A percentile compares a stretch with the other conserved stretches of the same genome.
phyloP scores from a whole-genome alignment of 2,113 vertebrate genomes.

The Crotophaga sulcirostris region DNA sequence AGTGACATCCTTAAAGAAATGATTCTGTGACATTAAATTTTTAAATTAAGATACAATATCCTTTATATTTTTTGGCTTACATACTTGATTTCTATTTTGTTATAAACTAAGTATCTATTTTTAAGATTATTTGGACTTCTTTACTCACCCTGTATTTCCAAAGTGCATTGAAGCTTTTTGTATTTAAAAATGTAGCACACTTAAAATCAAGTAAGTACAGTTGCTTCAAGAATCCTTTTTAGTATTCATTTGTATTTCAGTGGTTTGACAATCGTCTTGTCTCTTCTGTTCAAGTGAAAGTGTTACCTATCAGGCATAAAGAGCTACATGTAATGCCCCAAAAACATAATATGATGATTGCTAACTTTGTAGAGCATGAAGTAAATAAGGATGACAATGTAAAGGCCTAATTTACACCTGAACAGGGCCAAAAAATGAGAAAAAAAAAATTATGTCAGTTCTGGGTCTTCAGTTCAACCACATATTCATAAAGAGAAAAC shows the following conservation, averaged over 20 bases:
- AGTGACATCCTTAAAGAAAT: background rate
- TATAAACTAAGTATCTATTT: background rate
- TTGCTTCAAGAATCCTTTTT: background rate
- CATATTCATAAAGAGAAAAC: background rate
- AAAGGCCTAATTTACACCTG: slow-evolving; percentile 6
- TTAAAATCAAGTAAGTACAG: background rate
- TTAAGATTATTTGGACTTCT: background rate
- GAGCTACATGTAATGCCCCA: background rate
- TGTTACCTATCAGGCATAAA: background rate
- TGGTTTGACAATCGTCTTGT: background rate
- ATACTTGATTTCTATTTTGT: background rate
- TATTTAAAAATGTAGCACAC: background rate
- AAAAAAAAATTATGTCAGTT: background rate
- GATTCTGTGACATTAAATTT: background rate
- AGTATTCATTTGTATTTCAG: slow-evolving; percentile 15
- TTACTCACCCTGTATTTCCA: background rate
- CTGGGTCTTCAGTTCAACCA: background rate
- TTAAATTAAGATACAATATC: background rate
- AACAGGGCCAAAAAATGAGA: background rate
- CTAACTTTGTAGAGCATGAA: background rate
- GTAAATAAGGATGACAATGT: background rate
- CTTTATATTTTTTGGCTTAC: background rate
- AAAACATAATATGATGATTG: background rate
- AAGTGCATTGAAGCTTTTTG: background rate
- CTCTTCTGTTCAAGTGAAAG: background rate